Evolutionary conservation across 2,113 vertebrate species (phyloP), one percentile per base, ranked within the genome.

Genomic region (Gambusia holbrooki): DNA sequence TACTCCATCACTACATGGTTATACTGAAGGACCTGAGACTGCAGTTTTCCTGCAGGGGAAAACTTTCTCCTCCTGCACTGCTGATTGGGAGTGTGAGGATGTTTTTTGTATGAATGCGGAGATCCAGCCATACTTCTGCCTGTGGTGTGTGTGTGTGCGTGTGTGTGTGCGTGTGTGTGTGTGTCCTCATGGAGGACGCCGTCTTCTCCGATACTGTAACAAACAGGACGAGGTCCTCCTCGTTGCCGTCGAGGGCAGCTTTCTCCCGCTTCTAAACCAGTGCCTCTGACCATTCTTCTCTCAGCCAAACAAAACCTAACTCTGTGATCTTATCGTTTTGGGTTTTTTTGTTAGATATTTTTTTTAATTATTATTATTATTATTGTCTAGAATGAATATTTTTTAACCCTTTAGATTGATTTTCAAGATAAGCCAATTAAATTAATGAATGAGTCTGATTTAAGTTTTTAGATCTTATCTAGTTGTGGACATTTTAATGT

Each of bases 261-360:
- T 74, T 42, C 65, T 66, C 74, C 69, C 71, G 58, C 58, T 73
- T 71, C 61, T 62, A 54, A 89, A 87, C 79, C 83, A 93, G 92
- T 93, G 92, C 93, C 93, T 92, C 85, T 80, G 80, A 88, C 76
- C 82, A 29, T 82, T 86, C 37, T 79, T 71, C 69, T 78, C 76
- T 78, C 76, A 87, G 70, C 86, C 79, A 85, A 87, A 87, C 81
- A 58, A 84, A 87, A 85, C 87, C 88, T 73, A 62, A 92, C 74
- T 82, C 84, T 90, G 78, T 87, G 81, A 89, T 85, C 65, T 73
- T 84, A 14, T 54, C 73, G 68, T 79, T 70, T 32, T 33, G 2
- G 2, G 3, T 37, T 37, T 37, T 37, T 37, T 11, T 37, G 5
- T 33, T 33, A 32, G 32, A 27, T 60, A 3, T 60, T 54, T 67